Conservation (phyloP, 2,888 invertebrate genomes). For the Amphipyra tragopoginis region DNA sequence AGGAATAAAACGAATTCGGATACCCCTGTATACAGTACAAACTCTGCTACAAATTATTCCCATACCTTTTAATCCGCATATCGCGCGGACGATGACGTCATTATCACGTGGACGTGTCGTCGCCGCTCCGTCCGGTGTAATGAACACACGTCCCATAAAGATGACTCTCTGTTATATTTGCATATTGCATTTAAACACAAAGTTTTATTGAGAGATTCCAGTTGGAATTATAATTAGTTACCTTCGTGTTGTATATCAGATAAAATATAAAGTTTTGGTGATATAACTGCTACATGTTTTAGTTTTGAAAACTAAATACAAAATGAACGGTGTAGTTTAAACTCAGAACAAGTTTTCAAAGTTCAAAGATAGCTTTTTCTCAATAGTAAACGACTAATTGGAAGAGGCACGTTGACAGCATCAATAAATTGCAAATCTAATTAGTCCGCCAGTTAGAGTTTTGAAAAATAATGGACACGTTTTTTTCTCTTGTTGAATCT, state of each 20-base stretch:
- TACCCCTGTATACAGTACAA: neutral
- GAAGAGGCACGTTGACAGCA: too few species aligned
- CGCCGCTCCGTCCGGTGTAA: constrained; percentile 49
- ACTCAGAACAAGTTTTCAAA: too few species aligned
- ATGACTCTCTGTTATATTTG: constrained; percentile 48
- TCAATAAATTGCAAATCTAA: too few species aligned
- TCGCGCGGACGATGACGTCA: constrained; percentile 40
- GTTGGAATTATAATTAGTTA: constrained; percentile 12
- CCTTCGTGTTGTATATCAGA: constrained; percentile 2
- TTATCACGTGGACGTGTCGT: constrained; percentile 52
- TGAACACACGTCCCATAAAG: constrained; percentile 52
- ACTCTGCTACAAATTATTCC: constrained; percentile 13
- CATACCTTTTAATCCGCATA: constrained; percentile 37
- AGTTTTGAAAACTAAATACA: too few species aligned
- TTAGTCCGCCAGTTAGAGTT: too few species aligned
- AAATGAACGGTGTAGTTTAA: too few species aligned
- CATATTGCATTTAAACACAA: constrained; percentile 37
- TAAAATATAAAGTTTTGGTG: neutral
- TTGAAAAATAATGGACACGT: too few species aligned
- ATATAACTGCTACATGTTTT: too few species aligned
- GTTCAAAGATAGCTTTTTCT: too few species aligned
- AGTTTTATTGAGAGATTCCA: constrained; percentile 40
- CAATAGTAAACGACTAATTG: too few species aligned
- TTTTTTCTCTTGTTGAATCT: too few species aligned
- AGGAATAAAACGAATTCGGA: too few species aligned